These are phyloP conservation scores for Sitodiplosis mosellana DNA, from an alignment of 1,140 invertebrate species.

Conservation along the genomic window DNA sequence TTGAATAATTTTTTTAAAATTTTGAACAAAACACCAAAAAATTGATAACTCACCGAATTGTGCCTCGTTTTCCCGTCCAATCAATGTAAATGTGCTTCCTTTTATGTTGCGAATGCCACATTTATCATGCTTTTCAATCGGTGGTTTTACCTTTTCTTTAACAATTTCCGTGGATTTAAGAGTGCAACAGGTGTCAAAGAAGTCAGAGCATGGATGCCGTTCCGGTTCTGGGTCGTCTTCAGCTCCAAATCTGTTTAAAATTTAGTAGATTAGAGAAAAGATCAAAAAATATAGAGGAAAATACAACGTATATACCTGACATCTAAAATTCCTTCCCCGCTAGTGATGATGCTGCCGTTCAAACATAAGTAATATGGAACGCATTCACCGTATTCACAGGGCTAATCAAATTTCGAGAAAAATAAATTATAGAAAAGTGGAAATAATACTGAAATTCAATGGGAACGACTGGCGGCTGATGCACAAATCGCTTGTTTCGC, in stretches of 20 bases:
- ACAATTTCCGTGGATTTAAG: slow-evolving; percentile 9
- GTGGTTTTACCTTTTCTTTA: slow-evolving; percentile 2
- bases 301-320: no score
- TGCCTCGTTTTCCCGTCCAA: slow-evolving; percentile 34
- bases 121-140: slow-evolving; percentile 4
- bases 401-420: background rate
- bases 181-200: slow-evolving; percentile 34
- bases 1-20: no score
- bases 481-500: no score
- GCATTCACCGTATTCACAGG: slow-evolving; percentile 15
- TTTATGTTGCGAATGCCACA: slow-evolving; percentile 41
- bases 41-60: slow-evolving; percentile 26
- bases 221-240: slow-evolving; percentile 12
- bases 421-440: no score
- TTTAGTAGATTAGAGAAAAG: no score
- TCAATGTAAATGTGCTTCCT: slow-evolving; percentile 47
- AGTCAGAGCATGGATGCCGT: slow-evolving; percentile 29
- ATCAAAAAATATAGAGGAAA: no score
- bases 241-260: slow-evolving; percentile 30
- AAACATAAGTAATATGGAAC: slow-evolving; percentile 46
- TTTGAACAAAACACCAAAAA: no score
- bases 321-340: slow-evolving; percentile 45
- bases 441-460: no score
- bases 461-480: no score
- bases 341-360: slow-evolving; percentile 37